A percentile compares a stretch with the other conserved stretches of the same genome.
These are phyloP conservation scores for Channa maculata DNA, from an alignment of 2,113 vertebrate species.

Conservation along the genomic window DNA sequence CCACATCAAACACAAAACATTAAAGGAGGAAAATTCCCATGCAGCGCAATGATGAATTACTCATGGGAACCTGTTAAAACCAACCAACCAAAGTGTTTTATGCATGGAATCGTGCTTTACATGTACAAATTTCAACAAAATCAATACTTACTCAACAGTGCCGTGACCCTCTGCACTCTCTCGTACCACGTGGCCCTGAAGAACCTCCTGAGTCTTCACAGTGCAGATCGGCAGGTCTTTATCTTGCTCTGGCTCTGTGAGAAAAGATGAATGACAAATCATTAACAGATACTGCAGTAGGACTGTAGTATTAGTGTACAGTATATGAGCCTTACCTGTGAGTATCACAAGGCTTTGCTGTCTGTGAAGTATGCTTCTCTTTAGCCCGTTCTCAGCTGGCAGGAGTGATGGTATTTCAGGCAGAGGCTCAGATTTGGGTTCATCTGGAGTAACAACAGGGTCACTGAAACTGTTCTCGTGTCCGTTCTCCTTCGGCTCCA, in stretches of 20 bases:
- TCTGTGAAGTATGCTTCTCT: conserved; percentile 67
- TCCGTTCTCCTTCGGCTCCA: conserved; percentile 61
- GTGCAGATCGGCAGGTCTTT: conserved; percentile 84
- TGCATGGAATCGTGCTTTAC: not conserved
- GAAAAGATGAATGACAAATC: conserved; percentile 33
- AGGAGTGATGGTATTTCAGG: conserved; percentile 61
- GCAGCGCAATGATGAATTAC: not conserved
- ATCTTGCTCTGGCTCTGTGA: conserved; percentile 74
- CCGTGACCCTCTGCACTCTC: conserved; percentile 91
- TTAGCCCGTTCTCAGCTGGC: conserved; percentile 52
- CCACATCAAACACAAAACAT: conserved; percentile 63
- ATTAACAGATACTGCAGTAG: not conserved
- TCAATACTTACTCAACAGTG: conserved; percentile 91
- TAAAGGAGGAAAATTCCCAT: conserved; percentile 57
- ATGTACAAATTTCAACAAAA: not conserved
- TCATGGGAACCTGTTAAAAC: conserved; percentile 59
- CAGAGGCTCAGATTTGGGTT: conserved; percentile 75
- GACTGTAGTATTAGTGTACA: not conserved
- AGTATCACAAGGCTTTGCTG: conserved; percentile 80
- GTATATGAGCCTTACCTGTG: conserved; percentile 67
- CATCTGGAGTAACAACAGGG: conserved; percentile 62
- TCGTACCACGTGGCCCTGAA: conserved; percentile 86
- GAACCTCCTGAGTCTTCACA: conserved; percentile 88
- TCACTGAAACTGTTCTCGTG: conserved; percentile 67
- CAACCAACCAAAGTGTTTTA: not conserved